phyloP scores from a whole-genome alignment of 2,113 vertebrate species.

The Dicaeum eximium region DNA sequence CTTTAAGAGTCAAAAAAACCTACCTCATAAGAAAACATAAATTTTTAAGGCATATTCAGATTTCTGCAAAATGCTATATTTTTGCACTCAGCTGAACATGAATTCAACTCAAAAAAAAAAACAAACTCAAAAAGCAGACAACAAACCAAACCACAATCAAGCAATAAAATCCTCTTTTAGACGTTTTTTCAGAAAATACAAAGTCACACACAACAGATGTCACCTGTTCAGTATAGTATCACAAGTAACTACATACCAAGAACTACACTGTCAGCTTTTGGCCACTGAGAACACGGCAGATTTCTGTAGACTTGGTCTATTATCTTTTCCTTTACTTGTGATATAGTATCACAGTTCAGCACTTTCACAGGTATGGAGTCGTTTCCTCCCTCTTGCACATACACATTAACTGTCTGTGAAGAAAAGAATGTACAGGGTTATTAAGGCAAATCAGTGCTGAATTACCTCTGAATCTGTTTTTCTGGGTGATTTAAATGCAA shows the following conservation, averaged over 20 bases:
- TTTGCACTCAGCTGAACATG: not conserved
- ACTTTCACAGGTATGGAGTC: constrained; percentile 91
- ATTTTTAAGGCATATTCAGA: not conserved
- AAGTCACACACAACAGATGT: not conserved
- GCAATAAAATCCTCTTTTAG: not conserved
- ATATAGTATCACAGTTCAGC: constrained; percentile 94
- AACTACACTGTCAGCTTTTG: constrained; percentile 87
- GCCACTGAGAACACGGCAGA: constrained; percentile 88
- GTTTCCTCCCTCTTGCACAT: constrained; percentile 87
- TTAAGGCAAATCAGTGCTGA: not conserved
- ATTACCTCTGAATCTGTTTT: not conserved
- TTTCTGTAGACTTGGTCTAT: constrained; percentile 95
- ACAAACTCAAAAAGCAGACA: not conserved
- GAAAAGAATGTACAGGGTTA: not conserved
- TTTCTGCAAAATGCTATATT: not conserved
- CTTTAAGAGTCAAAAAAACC: not conserved
- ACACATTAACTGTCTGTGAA: constrained; percentile 88
- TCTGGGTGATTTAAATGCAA: not conserved
- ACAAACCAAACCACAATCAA: not conserved
- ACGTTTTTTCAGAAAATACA: not conserved
- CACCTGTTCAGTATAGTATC: not conserved
- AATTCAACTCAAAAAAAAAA: not conserved
- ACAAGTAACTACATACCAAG: constrained; percentile 78
- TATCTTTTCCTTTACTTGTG: constrained; percentile 97
- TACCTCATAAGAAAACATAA: not conserved